These are phyloP conservation scores for Silurus meridionalis DNA, from an alignment of 2,113 vertebrate species.

Conservation along the genomic window DNA sequence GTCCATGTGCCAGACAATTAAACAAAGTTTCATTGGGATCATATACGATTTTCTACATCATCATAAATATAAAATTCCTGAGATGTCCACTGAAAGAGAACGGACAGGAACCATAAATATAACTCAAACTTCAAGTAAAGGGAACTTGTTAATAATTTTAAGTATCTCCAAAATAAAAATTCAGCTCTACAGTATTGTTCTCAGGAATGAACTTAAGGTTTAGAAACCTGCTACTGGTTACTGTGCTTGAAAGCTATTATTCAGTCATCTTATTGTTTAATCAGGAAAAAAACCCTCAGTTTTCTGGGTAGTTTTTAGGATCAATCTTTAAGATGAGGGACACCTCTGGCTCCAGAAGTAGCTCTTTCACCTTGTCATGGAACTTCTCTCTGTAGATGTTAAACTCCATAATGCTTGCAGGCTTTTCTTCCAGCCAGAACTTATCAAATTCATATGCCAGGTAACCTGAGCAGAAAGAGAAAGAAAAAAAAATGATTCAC, in stretches of 20 bases:
- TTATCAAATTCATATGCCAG: conserved; percentile 94
- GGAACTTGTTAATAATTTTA: not conserved
- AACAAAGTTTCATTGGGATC: conserved; percentile 21
- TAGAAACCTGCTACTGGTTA: conserved; percentile 8
- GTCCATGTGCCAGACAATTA: conserved; percentile 37
- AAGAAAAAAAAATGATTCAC: not conserved
- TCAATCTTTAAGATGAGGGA: conserved; percentile 73
- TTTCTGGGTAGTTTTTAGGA: conserved; percentile 57
- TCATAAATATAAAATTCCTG: conserved; percentile 47
- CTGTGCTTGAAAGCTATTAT: conserved; percentile 27
- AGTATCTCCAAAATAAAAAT: not conserved
- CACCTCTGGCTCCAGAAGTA: conserved; percentile 76
- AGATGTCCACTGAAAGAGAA: conserved; percentile 30
- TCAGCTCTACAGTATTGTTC: not conserved
- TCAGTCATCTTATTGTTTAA: not conserved
- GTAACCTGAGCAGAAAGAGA: conserved; percentile 77
- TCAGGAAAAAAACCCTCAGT: not conserved
- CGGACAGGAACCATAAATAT: conserved; percentile 28
- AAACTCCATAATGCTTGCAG: conserved; percentile 98
- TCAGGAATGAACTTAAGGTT: not conserved
- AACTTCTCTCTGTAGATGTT: conserved; percentile 96
- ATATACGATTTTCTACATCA: not conserved
- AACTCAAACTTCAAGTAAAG: conserved; percentile 27
- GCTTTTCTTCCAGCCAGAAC: conserved; percentile 95
- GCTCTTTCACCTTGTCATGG: conserved; percentile 82